A percentile compares a stretch with the other conserved stretches of the same genome.
phyloP scores from a whole-genome alignment of 1,140 invertebrate species.

The Ostrea edulis region DNA sequence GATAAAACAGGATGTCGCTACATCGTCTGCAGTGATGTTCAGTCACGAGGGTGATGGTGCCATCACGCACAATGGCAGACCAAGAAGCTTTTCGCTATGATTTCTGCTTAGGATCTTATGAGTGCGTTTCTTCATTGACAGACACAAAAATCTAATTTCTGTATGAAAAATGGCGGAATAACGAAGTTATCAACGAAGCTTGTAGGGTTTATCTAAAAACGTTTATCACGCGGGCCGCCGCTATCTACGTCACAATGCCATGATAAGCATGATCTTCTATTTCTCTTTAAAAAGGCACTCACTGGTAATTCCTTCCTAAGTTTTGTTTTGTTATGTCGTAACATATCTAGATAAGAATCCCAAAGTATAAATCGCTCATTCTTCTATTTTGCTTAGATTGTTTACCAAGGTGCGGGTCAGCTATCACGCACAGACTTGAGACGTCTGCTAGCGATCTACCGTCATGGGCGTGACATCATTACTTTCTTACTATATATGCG shows the following conservation, averaged over 20 bases:
- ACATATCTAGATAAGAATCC: constrained; percentile 15
- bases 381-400: constrained; percentile 5
- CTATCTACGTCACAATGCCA: constrained; percentile 3
- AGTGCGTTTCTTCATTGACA: constrained; percentile 5
- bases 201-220: constrained; percentile 10
- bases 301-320: neutral
- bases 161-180: constrained; percentile 24
- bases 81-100: constrained; percentile 3
- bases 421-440: neutral
- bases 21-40: neutral
- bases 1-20: constrained; percentile 8
- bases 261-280: constrained; percentile 14
- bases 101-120: constrained; percentile 1
- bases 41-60: constrained; percentile 10
- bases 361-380: neutral
- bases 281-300: neutral
- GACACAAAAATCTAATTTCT: constrained; percentile 26
- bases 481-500: neutral
- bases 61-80: constrained; percentile 26
- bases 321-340: constrained; percentile 18
- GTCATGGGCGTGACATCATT: constrained; percentile 4
- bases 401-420: neutral
- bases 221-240: constrained; percentile 19
- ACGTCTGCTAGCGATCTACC: neutral
- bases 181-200: constrained; percentile 9